Percentiles rank a stretch among this genome's conserved stretches.
phyloP scores from a whole-genome alignment of 2,113 vertebrate genomes.

The Malurus cyaneus region DNA sequence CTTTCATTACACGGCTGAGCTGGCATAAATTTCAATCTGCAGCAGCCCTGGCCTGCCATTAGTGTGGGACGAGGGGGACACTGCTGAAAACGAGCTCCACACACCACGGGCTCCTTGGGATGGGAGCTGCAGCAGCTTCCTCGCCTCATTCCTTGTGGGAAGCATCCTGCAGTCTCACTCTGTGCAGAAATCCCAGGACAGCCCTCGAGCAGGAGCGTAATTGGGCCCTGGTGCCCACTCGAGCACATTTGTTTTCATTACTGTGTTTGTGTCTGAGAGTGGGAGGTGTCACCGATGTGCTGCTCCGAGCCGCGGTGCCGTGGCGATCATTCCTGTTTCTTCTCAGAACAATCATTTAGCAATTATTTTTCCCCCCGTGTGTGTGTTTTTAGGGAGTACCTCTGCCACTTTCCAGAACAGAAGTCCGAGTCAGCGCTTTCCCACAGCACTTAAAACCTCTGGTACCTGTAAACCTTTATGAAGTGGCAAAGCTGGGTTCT shows the following conservation, averaged over 20 bases:
- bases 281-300: background rate
- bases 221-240: background rate
- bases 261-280: background rate
- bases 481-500: background rate
- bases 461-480: background rate
- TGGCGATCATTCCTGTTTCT: background rate
- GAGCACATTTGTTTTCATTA: conserved; percentile 27
- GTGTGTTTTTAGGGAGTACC: background rate
- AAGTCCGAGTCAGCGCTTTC: background rate
- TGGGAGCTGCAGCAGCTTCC: background rate
- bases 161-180: background rate
- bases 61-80: background rate
- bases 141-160: background rate
- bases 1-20: background rate
- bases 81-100: background rate
- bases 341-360: background rate
- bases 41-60: background rate
- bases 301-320: background rate
- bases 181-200: background rate
- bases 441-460: background rate
- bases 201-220: background rate
- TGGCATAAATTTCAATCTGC: background rate
- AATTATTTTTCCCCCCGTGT: background rate
- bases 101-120: background rate
- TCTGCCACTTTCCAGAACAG: background rate